A percentile compares a stretch with the other conserved stretches of the same genome.
Conservation (phyloP, 2,888 invertebrate genomes). For the Adelognathus sp. region DNA sequence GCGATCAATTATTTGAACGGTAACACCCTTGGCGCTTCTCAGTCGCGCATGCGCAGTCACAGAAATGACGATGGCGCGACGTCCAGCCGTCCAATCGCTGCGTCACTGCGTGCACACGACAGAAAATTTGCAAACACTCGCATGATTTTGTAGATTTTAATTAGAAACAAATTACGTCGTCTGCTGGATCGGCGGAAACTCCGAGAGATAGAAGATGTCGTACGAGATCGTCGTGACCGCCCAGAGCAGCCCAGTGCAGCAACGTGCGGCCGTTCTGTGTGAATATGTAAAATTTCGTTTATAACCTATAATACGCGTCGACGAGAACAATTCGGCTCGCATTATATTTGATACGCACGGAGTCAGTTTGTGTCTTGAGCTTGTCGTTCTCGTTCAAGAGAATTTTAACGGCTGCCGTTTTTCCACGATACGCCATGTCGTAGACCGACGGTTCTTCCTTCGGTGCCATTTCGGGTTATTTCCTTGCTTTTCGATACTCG, state of each 20-base stretch:
- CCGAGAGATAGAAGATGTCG: constrained; percentile 86
- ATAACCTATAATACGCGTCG: constrained; percentile 30
- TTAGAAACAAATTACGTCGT: constrained; percentile 84
- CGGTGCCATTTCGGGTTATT: constrained; percentile 63
- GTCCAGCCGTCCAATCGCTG: constrained; percentile 19
- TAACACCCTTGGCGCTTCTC: background rate
- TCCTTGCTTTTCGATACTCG: constrained; percentile 25
- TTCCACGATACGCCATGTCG: constrained; percentile 89
- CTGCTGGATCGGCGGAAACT: constrained; percentile 86
- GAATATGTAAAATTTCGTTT: constrained; percentile 46
- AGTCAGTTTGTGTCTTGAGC: constrained; percentile 82
- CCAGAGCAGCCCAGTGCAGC: constrained; percentile 91
- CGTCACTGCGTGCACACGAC: constrained; percentile 17
- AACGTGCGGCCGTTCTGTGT: constrained; percentile 87
- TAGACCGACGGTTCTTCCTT: constrained; percentile 80
- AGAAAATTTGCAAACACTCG: constrained; percentile 5
- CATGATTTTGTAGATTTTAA: constrained; percentile 18
- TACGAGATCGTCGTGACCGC: constrained; percentile 89
- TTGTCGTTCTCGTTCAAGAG: constrained; percentile 84
- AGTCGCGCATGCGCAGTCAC: constrained; percentile 22
- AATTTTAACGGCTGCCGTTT: constrained; percentile 86
- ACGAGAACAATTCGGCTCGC: background rate
- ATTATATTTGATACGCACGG: constrained; percentile 79
- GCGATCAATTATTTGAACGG: background rate
- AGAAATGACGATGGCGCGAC: background rate